Evolutionary conservation across 2,797 vertebrate species (phyloP).

Genomic region (Avahi laniger): DNA sequence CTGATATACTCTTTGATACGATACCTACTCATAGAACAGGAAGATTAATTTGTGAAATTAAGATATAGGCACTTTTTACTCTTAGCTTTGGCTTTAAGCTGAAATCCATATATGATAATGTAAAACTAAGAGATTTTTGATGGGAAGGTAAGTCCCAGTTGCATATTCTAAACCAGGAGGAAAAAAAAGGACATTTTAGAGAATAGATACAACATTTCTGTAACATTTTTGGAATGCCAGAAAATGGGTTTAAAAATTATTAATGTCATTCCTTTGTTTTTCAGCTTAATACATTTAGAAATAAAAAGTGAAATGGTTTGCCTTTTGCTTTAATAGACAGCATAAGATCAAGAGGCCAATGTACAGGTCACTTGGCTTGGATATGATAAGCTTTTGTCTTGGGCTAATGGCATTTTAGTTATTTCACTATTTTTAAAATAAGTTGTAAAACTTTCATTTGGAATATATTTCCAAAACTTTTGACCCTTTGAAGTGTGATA

Average conservation of each 20-base stretch:
- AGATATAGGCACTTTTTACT: neutral
- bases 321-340: neutral
- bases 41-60: neutral
- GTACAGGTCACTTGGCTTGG: neutral
- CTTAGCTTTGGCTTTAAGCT: neutral
- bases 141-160: neutral
- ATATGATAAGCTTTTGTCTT: neutral
- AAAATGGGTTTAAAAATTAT: conserved; percentile 41
- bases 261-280: neutral
- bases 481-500: neutral
- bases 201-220: neutral
- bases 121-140: neutral
- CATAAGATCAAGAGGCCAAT: neutral
- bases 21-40: neutral
- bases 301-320: neutral
- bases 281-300: conserved; percentile 14
- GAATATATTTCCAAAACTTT: conserved; percentile 19
- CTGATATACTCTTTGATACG: neutral
- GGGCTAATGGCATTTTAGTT: neutral
- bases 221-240: neutral
- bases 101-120: neutral
- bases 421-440: conserved; percentile 39
- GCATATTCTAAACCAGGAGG: neutral
- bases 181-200: neutral
- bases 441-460: neutral